Percentiles rank a stretch among this genome's conserved stretches.
These are phyloP conservation scores for Bostrychus sinensis DNA, from an alignment of 2,113 vertebrate genomes.

Conservation along the genomic window DNA sequence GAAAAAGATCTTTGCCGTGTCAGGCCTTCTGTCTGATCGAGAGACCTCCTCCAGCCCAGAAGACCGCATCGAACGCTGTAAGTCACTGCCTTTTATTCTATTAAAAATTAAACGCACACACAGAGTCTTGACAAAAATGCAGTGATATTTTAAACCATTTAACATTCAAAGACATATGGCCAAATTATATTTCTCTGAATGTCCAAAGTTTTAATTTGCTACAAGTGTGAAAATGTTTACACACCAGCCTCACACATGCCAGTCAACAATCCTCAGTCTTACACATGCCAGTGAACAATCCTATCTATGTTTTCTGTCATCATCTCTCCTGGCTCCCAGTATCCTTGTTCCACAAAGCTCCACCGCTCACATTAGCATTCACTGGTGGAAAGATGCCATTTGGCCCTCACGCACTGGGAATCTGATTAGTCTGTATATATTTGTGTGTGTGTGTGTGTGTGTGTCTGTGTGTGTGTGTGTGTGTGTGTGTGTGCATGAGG, in stretches of 20 bases:
- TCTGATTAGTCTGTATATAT: slow-evolving; percentile 68
- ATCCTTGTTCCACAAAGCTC: slow-evolving; percentile 72
- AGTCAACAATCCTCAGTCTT: no score
- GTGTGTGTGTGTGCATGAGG: slow-evolving; percentile 26
- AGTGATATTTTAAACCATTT: background rate
- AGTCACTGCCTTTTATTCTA: slow-evolving; percentile 72
- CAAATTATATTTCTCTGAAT: background rate
- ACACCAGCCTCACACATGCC: slow-evolving; percentile 48
- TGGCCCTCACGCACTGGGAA: slow-evolving; percentile 69
- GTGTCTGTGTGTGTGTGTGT: slow-evolving; percentile 37
- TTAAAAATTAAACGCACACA: background rate
- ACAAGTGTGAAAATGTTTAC: slow-evolving; percentile 50
- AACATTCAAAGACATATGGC: background rate
- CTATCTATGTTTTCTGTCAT: slow-evolving; percentile 68
- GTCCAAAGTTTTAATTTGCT: slow-evolving; percentile 24
- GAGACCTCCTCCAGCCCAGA: slow-evolving; percentile 97
- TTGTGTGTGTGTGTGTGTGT: slow-evolving; percentile 33
- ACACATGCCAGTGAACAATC: slow-evolving; percentile 60
- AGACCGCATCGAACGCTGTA: slow-evolving; percentile 98
- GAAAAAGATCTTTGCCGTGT: slow-evolving; percentile 98
- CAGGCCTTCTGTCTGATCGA: slow-evolving; percentile 97
- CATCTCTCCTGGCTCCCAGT: slow-evolving; percentile 61
- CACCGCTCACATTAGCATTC: slow-evolving; percentile 76
- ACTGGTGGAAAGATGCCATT: slow-evolving; percentile 74
- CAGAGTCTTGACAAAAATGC: slow-evolving; percentile 9